Evolutionary conservation across 2,888 invertebrate genomes (phyloP), one percentile per base, ranked within the genome.

Genomic region (Dryocosmus kuriphilus): DNA sequence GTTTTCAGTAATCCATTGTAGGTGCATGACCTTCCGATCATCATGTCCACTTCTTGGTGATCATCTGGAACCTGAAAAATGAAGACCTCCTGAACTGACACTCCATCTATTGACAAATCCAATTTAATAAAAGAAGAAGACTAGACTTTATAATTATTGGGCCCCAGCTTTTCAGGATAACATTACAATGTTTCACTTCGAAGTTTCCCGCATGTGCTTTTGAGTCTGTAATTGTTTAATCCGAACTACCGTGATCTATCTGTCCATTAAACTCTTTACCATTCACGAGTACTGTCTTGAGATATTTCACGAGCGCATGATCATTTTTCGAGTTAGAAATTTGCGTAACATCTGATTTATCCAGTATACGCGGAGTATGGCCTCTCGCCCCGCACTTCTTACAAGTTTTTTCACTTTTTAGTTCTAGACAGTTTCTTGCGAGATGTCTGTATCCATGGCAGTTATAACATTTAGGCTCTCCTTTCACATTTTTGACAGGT

Each of bases 31-130:
- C 35, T 30, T 5, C 57, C 27, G 32, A 55, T 38, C 3, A 61
- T 46, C 22, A 63, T 62, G 7, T 38, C 61, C 9, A 57, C n/a
- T 62, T n/a, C 62, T 19, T 62, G 35, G n/a, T 62, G 32, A n/a
- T 62, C 32, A 2, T 35, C 62, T n/a, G 32, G 32, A 19, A 62
- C 35, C 8, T 35, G 1, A 7, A n/a, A 30, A 14, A 61, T 14
- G 1, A 16, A 6, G 0, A 62, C 62, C 4, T 32, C n/a, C 1
- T 9, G 32, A 30, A 35, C 62, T 32, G 62, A 19, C n/a, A 62
- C 62, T 1, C 30, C 9, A 3, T 62, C 35, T 8, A 62, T 32
- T 3, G 62, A 8, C 38, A 61, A 1, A 57, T 74, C 27, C 16
- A 41, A 35, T 73, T 46, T 16, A 22, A 71, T 38, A 7, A 24